Evolutionary conservation across 2,888 invertebrate genomes (phyloP).

Genomic region (Lasioglossum marginatum): DNA sequence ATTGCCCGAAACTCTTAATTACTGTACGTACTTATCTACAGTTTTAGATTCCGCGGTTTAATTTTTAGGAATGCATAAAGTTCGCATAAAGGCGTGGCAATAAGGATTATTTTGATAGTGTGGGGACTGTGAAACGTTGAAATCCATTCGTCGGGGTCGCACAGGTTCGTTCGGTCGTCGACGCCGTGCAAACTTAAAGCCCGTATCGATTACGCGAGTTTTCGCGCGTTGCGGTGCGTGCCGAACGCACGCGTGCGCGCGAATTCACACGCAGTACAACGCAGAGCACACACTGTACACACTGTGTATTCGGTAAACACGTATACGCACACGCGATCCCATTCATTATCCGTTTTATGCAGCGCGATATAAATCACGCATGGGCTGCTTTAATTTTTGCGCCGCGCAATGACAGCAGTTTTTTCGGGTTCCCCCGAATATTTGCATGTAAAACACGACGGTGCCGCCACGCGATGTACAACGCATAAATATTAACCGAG

Average conservation of each 20-base stretch:
- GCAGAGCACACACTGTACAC: neutral
- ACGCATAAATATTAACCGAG: constrained; percentile 46
- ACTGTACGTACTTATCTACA: no score
- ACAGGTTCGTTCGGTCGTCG: constrained; percentile 19
- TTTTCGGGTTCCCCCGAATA: constrained; percentile 16
- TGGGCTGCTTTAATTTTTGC: constrained; percentile 52
- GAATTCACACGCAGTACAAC: neutral
- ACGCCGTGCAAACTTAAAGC: constrained; percentile 36
- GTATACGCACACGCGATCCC: constrained; percentile 16
- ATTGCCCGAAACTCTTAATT: no score
- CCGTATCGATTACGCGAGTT: constrained; percentile 51
- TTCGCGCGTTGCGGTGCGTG: constrained; percentile 24
- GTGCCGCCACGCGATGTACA: neutral
- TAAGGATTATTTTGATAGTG: neutral
- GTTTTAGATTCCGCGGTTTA: no score
- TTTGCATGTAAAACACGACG: constrained; percentile 13
- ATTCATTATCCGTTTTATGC: constrained; percentile 48
- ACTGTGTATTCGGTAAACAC: neutral
- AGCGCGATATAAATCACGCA: constrained; percentile 51
- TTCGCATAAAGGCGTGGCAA: no score
- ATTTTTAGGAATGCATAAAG: no score
- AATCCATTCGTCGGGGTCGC: constrained; percentile 14
- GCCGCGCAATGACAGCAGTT: constrained; percentile 46
- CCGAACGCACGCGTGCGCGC: neutral
- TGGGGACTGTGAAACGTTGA: neutral